Percentiles rank a stretch among this genome's conserved stretches.
Evolutionary conservation across 2,113 vertebrate species (phyloP).

Genomic region (Oncorhynchus clarkii): DNA sequence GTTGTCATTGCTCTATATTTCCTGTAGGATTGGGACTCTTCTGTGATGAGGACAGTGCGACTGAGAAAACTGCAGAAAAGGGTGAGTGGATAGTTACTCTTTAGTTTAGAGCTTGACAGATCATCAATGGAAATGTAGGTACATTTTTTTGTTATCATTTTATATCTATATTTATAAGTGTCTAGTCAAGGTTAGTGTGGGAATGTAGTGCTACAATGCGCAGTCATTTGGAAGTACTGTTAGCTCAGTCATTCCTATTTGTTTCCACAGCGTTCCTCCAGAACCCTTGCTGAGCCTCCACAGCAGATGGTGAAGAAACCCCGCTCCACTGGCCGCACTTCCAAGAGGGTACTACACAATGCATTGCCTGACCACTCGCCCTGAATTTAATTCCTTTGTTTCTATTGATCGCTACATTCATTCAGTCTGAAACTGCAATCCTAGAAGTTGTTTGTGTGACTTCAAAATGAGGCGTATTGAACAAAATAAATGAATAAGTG

Average conservation of each 20-base stretch:
- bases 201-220: neutral
- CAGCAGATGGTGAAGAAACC: conserved; percentile 81
- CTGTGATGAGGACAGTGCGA: conserved; percentile 79
- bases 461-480: no score
- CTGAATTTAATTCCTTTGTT: no score
- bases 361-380: no score
- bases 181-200: neutral
- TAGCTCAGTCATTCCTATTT: neutral
- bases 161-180: no score
- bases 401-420: no score
- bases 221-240: neutral
- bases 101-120: neutral
- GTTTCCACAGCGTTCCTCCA: conserved; percentile 81
- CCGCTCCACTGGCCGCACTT: conserved; percentile 75
- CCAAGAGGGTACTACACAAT: conserved; percentile 76
- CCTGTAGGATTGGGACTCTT: conserved; percentile 78
- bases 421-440: no score
- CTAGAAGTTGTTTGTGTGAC: no score
- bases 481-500: no score
- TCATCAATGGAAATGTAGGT: neutral
- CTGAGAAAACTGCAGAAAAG: conserved; percentile 87
- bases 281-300: conserved; percentile 81
- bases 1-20: neutral
- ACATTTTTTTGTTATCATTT: neutral
- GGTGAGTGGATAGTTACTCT: conserved; percentile 62